These are phyloP conservation scores for Pseudomyrmex gracilis DNA, from an alignment of 1,140 invertebrate species.

Conservation along the genomic window DNA sequence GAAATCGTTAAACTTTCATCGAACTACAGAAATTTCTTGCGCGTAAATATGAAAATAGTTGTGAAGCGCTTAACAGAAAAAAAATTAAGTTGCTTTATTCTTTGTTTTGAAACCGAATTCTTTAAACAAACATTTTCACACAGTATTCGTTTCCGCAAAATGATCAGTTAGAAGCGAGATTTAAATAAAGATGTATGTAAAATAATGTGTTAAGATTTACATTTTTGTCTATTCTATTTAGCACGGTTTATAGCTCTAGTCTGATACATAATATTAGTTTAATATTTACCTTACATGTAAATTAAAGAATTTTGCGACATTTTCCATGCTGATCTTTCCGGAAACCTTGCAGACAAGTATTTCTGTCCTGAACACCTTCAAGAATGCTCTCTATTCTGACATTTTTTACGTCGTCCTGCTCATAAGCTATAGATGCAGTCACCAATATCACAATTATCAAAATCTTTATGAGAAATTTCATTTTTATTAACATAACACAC, in stretches of 20 bases:
- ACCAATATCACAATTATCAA: constrained; percentile 32
- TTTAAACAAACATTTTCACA: neutral
- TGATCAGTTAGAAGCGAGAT: neutral
- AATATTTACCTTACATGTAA: neutral
- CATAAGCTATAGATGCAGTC: neutral
- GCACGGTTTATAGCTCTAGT: no score
- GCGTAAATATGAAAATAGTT: constrained; percentile 54
- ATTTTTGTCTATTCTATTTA: no score
- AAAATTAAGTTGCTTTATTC: neutral
- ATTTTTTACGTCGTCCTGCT: neutral
- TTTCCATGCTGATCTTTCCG: neutral
- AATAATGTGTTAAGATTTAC: neutral
- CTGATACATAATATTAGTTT: neutral
- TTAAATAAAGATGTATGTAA: neutral
- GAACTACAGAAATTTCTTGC: constrained; percentile 3
- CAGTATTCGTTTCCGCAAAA: neutral
- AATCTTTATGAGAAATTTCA: constrained; percentile 26
- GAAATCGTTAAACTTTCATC: constrained; percentile 46
- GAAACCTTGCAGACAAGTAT: neutral
- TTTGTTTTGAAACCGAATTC: neutral
- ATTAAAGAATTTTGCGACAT: neutral
- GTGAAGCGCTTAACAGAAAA: neutral
- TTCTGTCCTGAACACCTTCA: neutral
- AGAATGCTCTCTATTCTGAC: neutral
- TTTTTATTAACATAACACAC: neutral